phyloP scores from a whole-genome alignment of 2,797 vertebrate genomes.

The Cossypha caffra region DNA sequence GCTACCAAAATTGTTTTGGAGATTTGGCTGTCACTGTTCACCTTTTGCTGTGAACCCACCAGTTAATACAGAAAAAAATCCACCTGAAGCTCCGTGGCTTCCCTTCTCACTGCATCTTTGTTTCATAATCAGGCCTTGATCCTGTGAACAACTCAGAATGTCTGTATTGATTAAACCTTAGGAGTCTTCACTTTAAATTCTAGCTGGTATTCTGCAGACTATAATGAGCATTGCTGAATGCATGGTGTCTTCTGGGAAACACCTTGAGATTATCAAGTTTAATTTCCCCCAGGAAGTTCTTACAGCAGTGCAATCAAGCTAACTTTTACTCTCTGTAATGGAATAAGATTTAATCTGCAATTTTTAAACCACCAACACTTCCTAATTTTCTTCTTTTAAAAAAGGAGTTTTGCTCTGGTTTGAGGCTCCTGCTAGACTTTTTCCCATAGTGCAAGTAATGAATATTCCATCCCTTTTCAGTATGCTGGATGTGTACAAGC shows the following conservation, averaged over 20 bases:
- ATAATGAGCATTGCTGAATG: conserved; percentile 59
- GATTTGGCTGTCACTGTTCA: neutral
- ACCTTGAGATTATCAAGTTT: conserved; percentile 70
- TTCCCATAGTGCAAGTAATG: neutral
- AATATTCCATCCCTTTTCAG: conserved; percentile 8
- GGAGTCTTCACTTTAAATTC: conserved; percentile 53
- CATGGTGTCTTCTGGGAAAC: conserved; percentile 39
- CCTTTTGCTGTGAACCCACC: neutral
- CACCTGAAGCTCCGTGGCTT: neutral
- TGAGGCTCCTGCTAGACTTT: neutral
- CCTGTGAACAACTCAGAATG: conserved; percentile 48
- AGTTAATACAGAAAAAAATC: neutral
- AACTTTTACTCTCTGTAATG: conserved; percentile 59
- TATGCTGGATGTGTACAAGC: neutral
- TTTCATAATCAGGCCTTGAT: neutral
- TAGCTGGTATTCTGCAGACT: conserved; percentile 37
- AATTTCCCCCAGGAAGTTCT: conserved; percentile 70
- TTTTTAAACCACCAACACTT: conserved; percentile 22
- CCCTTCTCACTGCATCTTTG: neutral
- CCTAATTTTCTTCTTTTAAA: neutral
- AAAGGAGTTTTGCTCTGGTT: neutral
- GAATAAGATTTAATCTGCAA: conserved; percentile 61
- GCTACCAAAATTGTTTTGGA: neutral
- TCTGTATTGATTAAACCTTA: conserved; percentile 70
- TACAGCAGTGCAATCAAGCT: conserved; percentile 56